These are phyloP conservation scores for Pantherophis alleghaniensis DNA, from an alignment of 2,797 vertebrate genomes.

Conservation along the genomic window DNA sequence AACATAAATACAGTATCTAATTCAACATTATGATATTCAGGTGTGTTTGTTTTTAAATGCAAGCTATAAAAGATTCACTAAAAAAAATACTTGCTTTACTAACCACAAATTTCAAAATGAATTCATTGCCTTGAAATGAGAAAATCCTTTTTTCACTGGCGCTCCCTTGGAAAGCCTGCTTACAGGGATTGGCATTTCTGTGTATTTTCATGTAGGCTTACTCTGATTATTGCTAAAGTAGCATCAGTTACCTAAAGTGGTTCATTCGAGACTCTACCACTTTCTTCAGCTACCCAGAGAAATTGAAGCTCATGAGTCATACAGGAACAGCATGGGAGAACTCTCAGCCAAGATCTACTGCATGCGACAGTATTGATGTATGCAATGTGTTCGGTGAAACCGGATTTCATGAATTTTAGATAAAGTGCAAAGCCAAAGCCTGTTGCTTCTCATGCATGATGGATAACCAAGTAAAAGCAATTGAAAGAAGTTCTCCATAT, in stretches of 20 bases:
- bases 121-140: neutral
- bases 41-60: neutral
- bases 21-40: neutral
- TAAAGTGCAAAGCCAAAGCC: slow-evolving; percentile 44
- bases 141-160: neutral
- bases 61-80: neutral
- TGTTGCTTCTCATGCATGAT: slow-evolving; percentile 46
- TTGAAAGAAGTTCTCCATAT: slow-evolving; percentile 31
- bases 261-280: neutral
- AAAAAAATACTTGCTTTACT: neutral
- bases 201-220: neutral
- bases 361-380: slow-evolving; percentile 5
- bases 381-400: slow-evolving; percentile 28
- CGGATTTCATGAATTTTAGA: slow-evolving; percentile 44
- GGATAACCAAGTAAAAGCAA: slow-evolving; percentile 43
- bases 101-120: neutral
- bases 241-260: neutral
- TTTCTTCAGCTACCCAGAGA: neutral
- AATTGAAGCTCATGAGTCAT: neutral
- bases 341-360: slow-evolving; percentile 24
- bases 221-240: neutral
- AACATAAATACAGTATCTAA: neutral
- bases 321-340: neutral
- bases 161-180: neutral
- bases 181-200: neutral